Evolutionary conservation across 2,797 vertebrate species (phyloP).

Genomic region (Anabas testudineus): DNA sequence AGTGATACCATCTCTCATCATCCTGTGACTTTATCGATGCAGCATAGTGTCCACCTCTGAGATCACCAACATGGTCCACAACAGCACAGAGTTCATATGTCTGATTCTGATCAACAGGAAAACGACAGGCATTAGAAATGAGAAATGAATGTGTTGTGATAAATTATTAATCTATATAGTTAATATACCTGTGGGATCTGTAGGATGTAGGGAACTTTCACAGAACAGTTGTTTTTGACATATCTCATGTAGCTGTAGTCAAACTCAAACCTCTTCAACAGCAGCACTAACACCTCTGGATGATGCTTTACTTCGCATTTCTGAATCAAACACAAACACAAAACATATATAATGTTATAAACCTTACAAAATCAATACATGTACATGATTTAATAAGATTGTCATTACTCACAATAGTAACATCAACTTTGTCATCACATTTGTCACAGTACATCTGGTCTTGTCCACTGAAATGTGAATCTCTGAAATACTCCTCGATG

Average conservation of each 20-base stretch:
- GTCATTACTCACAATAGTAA: constrained; percentile 68
- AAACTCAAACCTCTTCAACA: constrained; percentile 82
- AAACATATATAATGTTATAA: neutral
- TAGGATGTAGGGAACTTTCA: constrained; percentile 66
- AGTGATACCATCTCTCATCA: constrained; percentile 64
- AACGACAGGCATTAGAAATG: neutral
- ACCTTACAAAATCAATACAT: neutral
- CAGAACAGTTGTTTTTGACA: constrained; percentile 60
- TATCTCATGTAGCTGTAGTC: constrained; percentile 61
- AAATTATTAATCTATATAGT: neutral
- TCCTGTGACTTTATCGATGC: constrained; percentile 63
- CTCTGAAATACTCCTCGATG: constrained; percentile 50
- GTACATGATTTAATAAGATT: neutral
- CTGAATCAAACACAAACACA: constrained; percentile 45
- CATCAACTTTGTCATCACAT: constrained; percentile 74
- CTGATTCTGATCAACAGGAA: constrained; percentile 35
- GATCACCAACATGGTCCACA: constrained; percentile 74
- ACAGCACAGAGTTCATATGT: constrained; percentile 77
- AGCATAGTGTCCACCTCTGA: constrained; percentile 75
- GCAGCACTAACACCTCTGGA: constrained; percentile 77
- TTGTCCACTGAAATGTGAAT: constrained; percentile 44
- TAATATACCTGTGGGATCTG: constrained; percentile 39
- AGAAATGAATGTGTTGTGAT: accelerated
- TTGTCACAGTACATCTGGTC: constrained; percentile 79
- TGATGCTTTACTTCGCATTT: constrained; percentile 50